Evolutionary conservation across 2,888 invertebrate species (phyloP), one percentile per base, ranked within the genome.

Genomic region (Coelinius sp.): DNA sequence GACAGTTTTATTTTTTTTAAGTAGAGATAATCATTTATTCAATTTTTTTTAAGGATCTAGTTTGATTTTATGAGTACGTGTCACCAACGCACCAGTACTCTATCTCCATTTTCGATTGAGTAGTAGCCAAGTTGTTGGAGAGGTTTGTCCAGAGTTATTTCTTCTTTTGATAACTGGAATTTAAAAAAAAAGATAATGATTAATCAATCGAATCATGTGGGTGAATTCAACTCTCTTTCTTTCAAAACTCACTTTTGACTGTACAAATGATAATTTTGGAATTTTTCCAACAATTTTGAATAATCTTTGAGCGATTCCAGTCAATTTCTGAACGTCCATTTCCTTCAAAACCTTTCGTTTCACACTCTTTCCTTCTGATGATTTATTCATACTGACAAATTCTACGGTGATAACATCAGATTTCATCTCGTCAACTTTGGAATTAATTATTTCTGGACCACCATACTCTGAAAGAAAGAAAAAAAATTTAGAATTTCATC

Each of bases 31-130:
- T 78, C 78, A 78, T 76, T 59, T 67, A 77, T 72, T 69, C 46
- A 73, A 73, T 75, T 73, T 76, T 70, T 79, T 74, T 75, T 44
- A 44, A 49, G 20, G 8, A 1, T 7, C 20, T 20, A 20, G 20
- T 20, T 17, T 8, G 7, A 17, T 49, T 20, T 20, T 44, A 75
- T 83, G 84, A 81, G 80, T 83, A 84, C 82, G 81, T 81, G 84
- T 88, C 86, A 88, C 90, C 91, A 93, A 81, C 91, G 91, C 7
- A 94, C 94, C 74, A 93, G 88, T 78, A 97, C 93, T 73, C 90
- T 92, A 88, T 97, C 96, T 73, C 94, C 95, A 81, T 94, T 93
- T 88, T 95, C 94, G 46, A 97, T 89, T 0, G 96, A 95, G 88
- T 93, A 97, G 86, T 93, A 95, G 63, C 92, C 92, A 49, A 97